phyloP scores from a whole-genome alignment of 2,113 vertebrate species.

The Aix galericulata region DNA sequence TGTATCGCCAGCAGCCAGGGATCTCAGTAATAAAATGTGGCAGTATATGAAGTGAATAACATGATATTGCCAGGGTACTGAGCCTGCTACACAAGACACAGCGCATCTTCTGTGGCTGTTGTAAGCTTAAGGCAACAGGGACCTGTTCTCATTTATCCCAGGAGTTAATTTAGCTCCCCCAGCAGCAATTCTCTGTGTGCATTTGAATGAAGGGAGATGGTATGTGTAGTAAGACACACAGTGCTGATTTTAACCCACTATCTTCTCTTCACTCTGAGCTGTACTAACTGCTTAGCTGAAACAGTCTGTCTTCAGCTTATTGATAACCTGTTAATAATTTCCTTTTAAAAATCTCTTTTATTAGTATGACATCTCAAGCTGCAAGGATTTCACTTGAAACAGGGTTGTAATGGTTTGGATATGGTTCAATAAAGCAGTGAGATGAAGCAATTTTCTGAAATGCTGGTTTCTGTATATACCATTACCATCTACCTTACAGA shows the following conservation, averaged over 20 bases:
- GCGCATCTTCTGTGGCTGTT: not conserved
- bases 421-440: not conserved
- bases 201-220: not conserved
- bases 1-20: not conserved
- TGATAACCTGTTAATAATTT: not conserved
- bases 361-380: not conserved
- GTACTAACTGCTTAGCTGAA: not conserved
- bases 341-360: slow-evolving; percentile 16
- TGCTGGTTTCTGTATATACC: not conserved
- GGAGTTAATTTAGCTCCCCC: not conserved
- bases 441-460: slow-evolving; percentile 48
- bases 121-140: not conserved
- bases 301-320: not conserved
- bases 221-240: not conserved
- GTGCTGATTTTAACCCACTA: not conserved
- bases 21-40: not conserved
- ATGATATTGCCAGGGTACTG: not conserved
- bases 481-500: not conserved
- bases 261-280: not conserved
- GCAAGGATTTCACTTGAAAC: slow-evolving; percentile 40
- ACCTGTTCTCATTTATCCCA: not conserved
- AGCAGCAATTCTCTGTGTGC: not conserved
- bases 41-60: not conserved
- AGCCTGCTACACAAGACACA: not conserved
- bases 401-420: not conserved